Evolutionary conservation across 92 coral and sea anemone species (phyloP).

Genomic region (Anthopleura xanthogrammica): DNA sequence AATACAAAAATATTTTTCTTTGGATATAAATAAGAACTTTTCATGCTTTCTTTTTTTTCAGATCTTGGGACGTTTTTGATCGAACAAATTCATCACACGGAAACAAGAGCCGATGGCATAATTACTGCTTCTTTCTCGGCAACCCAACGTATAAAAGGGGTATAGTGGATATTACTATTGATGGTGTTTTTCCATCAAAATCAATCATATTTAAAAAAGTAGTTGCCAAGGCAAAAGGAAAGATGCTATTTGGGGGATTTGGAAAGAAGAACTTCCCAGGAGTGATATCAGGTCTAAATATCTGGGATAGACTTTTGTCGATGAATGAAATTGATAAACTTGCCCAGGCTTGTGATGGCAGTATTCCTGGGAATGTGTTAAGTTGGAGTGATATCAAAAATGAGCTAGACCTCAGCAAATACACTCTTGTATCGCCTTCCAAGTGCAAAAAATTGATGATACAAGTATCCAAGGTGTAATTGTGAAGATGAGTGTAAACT

Average conservation of each 20-base stretch:
- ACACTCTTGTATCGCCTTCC: neutral
- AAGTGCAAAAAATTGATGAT: neutral
- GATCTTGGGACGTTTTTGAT: too few species aligned
- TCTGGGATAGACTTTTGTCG: constrained; percentile 12
- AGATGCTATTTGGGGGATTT: neutral
- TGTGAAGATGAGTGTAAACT: too few species aligned
- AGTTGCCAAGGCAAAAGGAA: neutral
- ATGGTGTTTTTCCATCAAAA: too few species aligned
- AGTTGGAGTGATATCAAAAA: neutral
- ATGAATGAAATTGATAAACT: neutral
- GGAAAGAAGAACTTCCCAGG: neutral
- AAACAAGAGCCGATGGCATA: neutral
- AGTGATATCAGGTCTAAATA: neutral
- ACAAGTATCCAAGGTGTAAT: too few species aligned
- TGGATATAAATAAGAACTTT: too few species aligned
- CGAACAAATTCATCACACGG: neutral
- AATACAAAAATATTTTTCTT: too few species aligned
- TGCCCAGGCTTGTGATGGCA: neutral
- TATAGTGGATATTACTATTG: neutral
- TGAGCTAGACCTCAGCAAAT: neutral
- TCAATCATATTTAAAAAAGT: neutral
- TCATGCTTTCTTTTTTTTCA: neutral
- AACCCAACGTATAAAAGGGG: neutral
- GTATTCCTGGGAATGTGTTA: neutral
- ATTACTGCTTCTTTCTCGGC: neutral